phyloP scores from a whole-genome alignment of 2,797 vertebrate genomes.

The Balearica regulorum region DNA sequence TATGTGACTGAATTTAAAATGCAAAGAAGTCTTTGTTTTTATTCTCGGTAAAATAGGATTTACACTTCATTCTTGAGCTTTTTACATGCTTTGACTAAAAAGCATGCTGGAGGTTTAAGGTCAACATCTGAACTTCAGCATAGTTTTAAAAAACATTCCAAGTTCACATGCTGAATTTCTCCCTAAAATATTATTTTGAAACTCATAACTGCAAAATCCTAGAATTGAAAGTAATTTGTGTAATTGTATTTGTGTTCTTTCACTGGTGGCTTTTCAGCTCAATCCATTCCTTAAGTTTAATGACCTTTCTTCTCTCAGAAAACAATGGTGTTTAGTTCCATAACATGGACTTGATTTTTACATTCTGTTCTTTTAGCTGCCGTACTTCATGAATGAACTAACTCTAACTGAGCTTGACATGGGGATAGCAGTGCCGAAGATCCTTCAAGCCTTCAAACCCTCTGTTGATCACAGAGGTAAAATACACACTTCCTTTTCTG shows the following conservation, averaged over 20 bases:
- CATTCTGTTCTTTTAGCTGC: constrained; percentile 77
- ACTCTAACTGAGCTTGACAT: constrained; percentile 96
- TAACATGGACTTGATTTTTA: neutral
- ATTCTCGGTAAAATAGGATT: neutral
- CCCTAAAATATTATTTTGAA: neutral
- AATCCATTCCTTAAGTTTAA: neutral
- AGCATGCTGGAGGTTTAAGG: neutral
- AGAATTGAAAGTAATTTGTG: neutral
- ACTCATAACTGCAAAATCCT: neutral
- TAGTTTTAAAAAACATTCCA: neutral
- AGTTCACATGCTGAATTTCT: neutral
- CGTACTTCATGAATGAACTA: constrained; percentile 98
- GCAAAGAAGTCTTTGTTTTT: neutral
- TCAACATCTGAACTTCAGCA: neutral
- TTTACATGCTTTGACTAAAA: neutral
- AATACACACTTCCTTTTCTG: neutral
- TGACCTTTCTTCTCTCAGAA: neutral
- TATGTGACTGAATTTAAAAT: neutral
- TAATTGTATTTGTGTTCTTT: neutral
- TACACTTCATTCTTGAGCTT: neutral
- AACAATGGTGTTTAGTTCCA: neutral
- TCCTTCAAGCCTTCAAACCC: constrained; percentile 88
- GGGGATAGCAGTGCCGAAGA: constrained; percentile 91
- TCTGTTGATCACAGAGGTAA: constrained; percentile 91
- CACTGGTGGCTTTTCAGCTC: neutral